Base-by-base conservation (phyloP, 2,113 vertebrate genomes). In the Clarias batrachus region DNA sequence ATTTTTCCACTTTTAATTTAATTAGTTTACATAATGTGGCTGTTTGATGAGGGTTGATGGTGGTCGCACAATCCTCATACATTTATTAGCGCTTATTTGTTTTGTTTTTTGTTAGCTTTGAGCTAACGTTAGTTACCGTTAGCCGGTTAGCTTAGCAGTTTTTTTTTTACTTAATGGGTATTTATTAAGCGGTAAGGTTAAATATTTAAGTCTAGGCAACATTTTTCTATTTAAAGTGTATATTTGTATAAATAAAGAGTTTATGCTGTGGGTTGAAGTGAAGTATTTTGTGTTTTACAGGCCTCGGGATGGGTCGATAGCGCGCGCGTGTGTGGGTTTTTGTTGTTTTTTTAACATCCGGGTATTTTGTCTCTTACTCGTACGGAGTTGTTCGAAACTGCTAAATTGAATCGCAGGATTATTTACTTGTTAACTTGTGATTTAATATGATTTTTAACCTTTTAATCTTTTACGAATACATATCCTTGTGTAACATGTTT, bases 31-130 rank as follows among this genome's bases (percentile, higher is more conserved):
- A 27, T 11, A 14, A 57, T 59, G 3, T 23, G 3, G 3, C 0
- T 37, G 54, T 30, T 37, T 1, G 3, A 3, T 14, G 1, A 62
- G 1, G 10, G 0, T 2, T 25, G 1, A 14, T 25, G 4, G 4
- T 41, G 4, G 10, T 37, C 37, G 13, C 37, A 41, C 16, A 37
- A 21, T 3, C 5, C 0, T 12, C 14, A 3, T 33, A 12, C 0
- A 12, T 78, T 78, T 30, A 60, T 54, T 33, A 59, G n/a, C 27
- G 56, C 10, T 12, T 33, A 33, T 19, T 17, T 56, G 52, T 9
- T 13, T 33, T 33, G 30, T 33, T 48, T 48, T 57, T 78, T 79
- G 54, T 17, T 60, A 62, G 78, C 19, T 1, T 41, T 60, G 17
- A 59, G 27, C 27, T 21, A 7, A 57, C 16, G 9, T 37, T 33